A percentile compares a stretch with the other conserved stretches of the same genome.
Evolutionary conservation across 2,888 invertebrate genomes (phyloP).

Genomic region (Meliscaeva auricollis): DNA sequence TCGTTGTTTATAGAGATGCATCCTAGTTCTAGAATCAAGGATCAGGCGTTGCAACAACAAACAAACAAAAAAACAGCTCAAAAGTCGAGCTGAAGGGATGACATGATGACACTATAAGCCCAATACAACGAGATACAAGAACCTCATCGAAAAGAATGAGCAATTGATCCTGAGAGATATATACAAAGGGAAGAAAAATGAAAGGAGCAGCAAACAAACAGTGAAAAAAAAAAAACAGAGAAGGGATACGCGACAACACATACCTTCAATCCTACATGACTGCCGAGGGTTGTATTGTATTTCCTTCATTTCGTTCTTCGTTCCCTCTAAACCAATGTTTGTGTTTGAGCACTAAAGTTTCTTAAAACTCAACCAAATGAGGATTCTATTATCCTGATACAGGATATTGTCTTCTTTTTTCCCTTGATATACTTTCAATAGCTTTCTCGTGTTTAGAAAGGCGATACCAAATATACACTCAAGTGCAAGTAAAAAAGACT

Average conservation of each 20-base stretch:
- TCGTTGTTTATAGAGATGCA: constrained; percentile 42
- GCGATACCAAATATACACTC: neutral
- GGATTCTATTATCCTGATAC: constrained; percentile 45
- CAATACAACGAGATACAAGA: constrained; percentile 17
- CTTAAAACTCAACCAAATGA: constrained; percentile 23
- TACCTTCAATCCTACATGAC: constrained; percentile 11
- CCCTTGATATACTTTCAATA: neutral
- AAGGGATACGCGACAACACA: constrained; percentile 17
- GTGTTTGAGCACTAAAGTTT: constrained; percentile 11
- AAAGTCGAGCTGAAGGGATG: constrained; percentile 43
- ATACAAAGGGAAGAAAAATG: too few species aligned
- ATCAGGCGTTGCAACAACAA: neutral
- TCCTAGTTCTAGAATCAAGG: constrained; percentile 27
- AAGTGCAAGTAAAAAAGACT: neutral
- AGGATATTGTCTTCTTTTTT: constrained; percentile 57
- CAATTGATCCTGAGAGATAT: constrained; percentile 57
- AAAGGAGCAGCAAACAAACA: neutral
- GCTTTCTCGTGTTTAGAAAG: constrained; percentile 7
- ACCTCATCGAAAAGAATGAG: constrained; percentile 52
- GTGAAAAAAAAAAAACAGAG: too few species aligned
- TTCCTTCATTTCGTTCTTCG: neutral
- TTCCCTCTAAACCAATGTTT: constrained; percentile 36
- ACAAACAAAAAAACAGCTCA: neutral
- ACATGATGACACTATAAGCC: constrained; percentile 46
- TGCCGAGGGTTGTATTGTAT: neutral